phyloP scores from a whole-genome alignment of 2,113 vertebrate species.

The Dicrurus megarhynchus region DNA sequence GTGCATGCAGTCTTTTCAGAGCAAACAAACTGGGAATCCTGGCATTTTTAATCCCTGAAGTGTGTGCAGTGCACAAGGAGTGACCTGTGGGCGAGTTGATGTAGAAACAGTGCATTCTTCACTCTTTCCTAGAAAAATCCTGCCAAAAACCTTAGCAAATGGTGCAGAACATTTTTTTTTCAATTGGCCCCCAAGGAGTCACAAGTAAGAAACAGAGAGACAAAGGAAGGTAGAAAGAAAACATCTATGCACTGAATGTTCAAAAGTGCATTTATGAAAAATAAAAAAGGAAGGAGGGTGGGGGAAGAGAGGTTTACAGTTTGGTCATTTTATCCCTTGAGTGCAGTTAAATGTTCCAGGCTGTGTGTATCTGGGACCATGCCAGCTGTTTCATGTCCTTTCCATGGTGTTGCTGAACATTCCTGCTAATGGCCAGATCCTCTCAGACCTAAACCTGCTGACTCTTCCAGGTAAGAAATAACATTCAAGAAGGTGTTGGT shows the following conservation, averaged over 20 bases:
- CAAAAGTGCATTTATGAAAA: constrained; percentile 18
- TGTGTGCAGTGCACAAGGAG: not conserved
- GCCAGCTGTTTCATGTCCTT: constrained; percentile 53
- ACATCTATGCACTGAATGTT: not conserved
- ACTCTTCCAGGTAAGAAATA: constrained; percentile 35
- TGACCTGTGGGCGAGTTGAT: not conserved
- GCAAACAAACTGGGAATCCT: not conserved
- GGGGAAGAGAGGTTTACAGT: not conserved
- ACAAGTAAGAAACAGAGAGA: constrained; percentile 33
- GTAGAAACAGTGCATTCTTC: not conserved
- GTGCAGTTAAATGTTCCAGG: constrained; percentile 25
- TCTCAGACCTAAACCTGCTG: constrained; percentile 16
- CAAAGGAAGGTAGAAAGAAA: constrained; percentile 35
- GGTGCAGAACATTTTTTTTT: constrained; percentile 24
- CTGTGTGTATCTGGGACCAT: not conserved
- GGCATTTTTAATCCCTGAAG: not conserved
- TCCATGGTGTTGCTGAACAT: not conserved
- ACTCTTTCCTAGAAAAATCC: not conserved
- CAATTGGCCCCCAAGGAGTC: constrained; percentile 25
- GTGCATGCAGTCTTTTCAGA: not conserved
- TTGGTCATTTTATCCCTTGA: constrained; percentile 28
- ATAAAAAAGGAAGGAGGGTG: not conserved
- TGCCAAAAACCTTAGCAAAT: constrained; percentile 43
- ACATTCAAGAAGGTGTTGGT: constrained; percentile 32
- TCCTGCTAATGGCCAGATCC: constrained; percentile 26